Conservation (phyloP, 2,113 vertebrate genomes). For the Platanista minor region DNA sequence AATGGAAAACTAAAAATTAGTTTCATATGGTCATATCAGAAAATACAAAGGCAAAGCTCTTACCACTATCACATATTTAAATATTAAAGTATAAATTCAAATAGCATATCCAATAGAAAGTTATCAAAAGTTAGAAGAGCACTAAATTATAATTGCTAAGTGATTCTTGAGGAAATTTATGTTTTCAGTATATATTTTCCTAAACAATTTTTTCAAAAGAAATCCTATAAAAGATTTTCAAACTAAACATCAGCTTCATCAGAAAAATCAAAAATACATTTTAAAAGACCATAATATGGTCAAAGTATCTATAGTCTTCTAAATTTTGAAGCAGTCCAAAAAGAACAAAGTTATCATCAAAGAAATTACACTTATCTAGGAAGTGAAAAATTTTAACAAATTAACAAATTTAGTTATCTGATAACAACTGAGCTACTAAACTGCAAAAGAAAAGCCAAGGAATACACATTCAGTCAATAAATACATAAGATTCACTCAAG, state of each 20-base stretch:
- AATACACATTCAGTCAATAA: not conserved
- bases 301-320: not conserved
- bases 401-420: not conserved
- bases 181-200: not conserved
- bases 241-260: not conserved
- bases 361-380: not conserved
- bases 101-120: not conserved
- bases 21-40: not conserved
- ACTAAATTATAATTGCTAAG: not conserved
- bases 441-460: not conserved
- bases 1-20: not conserved
- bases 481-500: not conserved
- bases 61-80: not conserved
- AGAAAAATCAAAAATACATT: not conserved
- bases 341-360: not conserved
- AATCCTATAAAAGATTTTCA: not conserved
- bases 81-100: slow-evolving; percentile 2
- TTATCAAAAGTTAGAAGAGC: not conserved
- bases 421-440: not conserved
- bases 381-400: not conserved
- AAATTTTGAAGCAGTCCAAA: not conserved
- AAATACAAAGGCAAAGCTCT: not conserved
- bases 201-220: not conserved
- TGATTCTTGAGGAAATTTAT: slow-evolving; percentile 17
- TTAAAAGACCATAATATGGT: not conserved